phyloP scores from a whole-genome alignment of 2,888 invertebrate genomes.

The Dryobota labecula region DNA sequence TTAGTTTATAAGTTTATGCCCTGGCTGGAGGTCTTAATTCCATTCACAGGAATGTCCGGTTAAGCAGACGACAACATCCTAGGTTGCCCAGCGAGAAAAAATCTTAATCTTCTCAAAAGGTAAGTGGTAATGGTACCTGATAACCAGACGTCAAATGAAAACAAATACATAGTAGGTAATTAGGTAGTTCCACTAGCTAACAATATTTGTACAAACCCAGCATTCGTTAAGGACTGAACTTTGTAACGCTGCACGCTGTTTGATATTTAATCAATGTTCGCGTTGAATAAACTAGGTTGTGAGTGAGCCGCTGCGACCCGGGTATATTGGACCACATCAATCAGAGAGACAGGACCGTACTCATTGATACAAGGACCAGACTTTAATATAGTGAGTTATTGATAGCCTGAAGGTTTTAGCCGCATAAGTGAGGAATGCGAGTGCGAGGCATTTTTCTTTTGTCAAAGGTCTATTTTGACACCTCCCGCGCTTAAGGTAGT shows the following conservation, averaged over 20 bases:
- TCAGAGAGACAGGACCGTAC: slow-evolving; percentile 48
- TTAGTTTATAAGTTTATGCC: no score
- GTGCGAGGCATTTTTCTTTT: no score
- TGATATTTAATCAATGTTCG: slow-evolving; percentile 41
- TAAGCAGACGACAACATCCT: no score
- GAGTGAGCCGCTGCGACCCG: slow-evolving; percentile 17
- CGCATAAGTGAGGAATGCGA: background rate
- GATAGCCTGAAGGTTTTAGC: slow-evolving; percentile 10
- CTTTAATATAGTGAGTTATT: slow-evolving; percentile 44
- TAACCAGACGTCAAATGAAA: background rate
- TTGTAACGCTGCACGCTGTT: slow-evolving; percentile 20
- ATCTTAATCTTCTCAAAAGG: no score
- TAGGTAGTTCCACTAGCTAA: background rate
- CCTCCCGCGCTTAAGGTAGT: no score
- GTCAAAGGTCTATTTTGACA: no score
- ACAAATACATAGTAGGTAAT: background rate
- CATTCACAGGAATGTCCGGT: no score
- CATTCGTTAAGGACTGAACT: slow-evolving; percentile 1
- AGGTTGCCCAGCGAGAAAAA: no score
- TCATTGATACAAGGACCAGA: slow-evolving; percentile 30
- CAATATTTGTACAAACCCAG: background rate
- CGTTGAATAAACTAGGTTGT: slow-evolving; percentile 35
- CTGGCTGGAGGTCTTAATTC: no score
- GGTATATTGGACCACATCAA: slow-evolving; percentile 57
- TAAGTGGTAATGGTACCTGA: no score